Evolutionary conservation across 2,888 invertebrate genomes (phyloP).

Genomic region (Bellardia pandia): DNA sequence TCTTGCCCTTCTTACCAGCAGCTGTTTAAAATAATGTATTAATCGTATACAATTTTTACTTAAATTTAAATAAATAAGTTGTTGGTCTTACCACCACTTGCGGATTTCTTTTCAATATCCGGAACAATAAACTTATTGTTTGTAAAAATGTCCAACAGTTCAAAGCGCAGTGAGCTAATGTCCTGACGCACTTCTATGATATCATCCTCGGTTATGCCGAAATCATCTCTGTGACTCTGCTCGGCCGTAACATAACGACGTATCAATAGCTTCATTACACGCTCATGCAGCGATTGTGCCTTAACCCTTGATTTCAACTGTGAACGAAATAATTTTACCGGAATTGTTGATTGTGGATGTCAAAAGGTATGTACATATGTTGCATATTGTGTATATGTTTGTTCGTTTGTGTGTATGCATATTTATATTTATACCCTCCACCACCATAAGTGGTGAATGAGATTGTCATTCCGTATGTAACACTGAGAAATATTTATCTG

Average conservation of each 20-base stretch:
- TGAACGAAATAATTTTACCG: not conserved
- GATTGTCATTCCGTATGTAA: too few species aligned
- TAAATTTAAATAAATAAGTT: not conserved
- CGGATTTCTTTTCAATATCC: slow-evolving; percentile 87
- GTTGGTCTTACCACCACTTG: slow-evolving; percentile 77
- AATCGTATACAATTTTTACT: not conserved
- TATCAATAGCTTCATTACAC: slow-evolving; percentile 94
- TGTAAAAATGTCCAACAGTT: slow-evolving; percentile 94
- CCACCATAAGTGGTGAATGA: too few species aligned
- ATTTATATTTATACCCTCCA: not conserved
- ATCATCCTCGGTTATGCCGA: slow-evolving; percentile 97
- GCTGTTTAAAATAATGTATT: slow-evolving; percentile 85
- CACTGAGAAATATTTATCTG: too few species aligned
- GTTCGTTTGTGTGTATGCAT: not conserved
- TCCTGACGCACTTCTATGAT: slow-evolving; percentile 99
- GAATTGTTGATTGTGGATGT: slow-evolving; percentile 11
- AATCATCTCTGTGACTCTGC: slow-evolving; percentile 94
- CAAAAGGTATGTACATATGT: slow-evolving; percentile 46
- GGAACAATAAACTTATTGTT: slow-evolving; percentile 95
- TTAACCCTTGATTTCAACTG: slow-evolving; percentile 90
- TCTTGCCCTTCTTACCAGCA: slow-evolving; percentile 89
- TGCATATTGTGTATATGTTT: not conserved
- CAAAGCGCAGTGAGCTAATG: slow-evolving; percentile 96
- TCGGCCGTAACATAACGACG: slow-evolving; percentile 95
- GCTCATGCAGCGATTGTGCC: slow-evolving; percentile 90